phyloP scores from a whole-genome alignment of 2,888 invertebrate species.

The Vanessa cardui region DNA sequence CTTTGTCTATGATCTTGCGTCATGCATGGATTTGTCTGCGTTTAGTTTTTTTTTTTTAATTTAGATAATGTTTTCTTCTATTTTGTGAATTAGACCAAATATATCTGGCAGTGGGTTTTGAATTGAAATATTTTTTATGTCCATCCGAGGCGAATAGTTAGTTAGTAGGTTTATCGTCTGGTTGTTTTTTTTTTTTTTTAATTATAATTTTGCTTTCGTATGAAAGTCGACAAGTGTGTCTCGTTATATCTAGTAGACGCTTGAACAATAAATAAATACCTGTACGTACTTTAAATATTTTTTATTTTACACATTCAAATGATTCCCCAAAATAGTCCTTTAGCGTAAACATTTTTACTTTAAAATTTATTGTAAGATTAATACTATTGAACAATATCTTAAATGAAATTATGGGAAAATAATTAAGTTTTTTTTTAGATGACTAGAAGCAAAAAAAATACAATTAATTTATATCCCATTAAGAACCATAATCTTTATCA shows the following conservation, averaged over 20 bases:
- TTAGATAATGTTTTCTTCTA: conserved; percentile 45
- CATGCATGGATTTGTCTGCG: conserved; percentile 22
- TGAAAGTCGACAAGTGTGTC: conserved; percentile 68
- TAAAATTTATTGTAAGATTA: too few relatives aligned
- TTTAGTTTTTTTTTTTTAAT: conserved; percentile 31
- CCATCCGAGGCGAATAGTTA: conserved; percentile 55
- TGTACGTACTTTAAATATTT: conserved; percentile 73
- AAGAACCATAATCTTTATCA: background rate
- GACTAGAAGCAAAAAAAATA: too few relatives aligned
- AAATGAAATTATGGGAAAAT: too few relatives aligned
- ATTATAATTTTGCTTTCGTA: conserved; percentile 64
- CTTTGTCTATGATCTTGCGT: conserved; percentile 24
- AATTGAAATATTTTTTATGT: conserved; percentile 52
- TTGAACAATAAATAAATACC: conserved; percentile 79
- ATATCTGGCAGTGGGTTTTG: conserved; percentile 67
- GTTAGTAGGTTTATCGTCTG: conserved; percentile 55
- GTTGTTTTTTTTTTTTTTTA: conserved; percentile 57
- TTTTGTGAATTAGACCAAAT: conserved; percentile 61
- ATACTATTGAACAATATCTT: too few relatives aligned
- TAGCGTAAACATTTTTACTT: background rate
- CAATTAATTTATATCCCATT: background rate
- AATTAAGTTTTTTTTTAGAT: too few relatives aligned
- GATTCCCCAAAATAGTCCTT: background rate
- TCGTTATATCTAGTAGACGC: conserved; percentile 76
- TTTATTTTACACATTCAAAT: conserved; percentile 45